Percentiles rank a stretch among this genome's conserved stretches.
These are phyloP conservation scores for Polydrusus tereticollis DNA, from an alignment of 2,888 invertebrate genomes.

Conservation along the genomic window DNA sequence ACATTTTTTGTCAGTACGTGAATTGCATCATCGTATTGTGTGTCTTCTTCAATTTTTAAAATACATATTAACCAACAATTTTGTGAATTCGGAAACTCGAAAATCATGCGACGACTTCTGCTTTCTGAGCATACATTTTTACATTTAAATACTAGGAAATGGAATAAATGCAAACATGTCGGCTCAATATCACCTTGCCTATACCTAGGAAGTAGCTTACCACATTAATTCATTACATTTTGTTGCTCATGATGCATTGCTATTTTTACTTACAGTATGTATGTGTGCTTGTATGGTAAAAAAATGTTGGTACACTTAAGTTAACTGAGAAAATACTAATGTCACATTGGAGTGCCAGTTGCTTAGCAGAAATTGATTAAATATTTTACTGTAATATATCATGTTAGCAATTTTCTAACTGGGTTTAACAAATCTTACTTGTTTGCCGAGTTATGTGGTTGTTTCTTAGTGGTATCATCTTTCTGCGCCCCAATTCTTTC, in stretches of 20 bases:
- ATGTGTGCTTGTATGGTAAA: background rate
- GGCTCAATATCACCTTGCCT: conserved; percentile 4
- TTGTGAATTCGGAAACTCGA: conserved; percentile 4
- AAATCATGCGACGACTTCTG: conserved; percentile 57
- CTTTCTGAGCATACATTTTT: conserved; percentile 47
- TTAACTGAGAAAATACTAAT: too few species aligned
- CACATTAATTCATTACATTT: conserved; percentile 5
- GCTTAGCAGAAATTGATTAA: too few species aligned
- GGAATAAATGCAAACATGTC: background rate
- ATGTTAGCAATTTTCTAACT: too few species aligned
- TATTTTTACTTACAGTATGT: background rate
- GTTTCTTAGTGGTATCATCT: too few species aligned
- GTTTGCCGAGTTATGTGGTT: too few species aligned
- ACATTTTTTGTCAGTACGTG: conserved; percentile 21
- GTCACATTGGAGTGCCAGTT: too few species aligned
- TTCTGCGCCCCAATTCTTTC: too few species aligned
- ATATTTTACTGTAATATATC: too few species aligned
- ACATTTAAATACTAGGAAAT: background rate
- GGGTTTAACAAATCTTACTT: too few species aligned
- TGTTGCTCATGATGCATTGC: conserved; percentile 13
- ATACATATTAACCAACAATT: background rate
- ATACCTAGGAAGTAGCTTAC: conserved; percentile 18
- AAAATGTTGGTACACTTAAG: background rate
- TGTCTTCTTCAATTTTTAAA: conserved; percentile 1
- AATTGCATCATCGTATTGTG: conserved; percentile 26